Conservation (phyloP, 2,113 vertebrate genomes). For the Ciconia boyciana region DNA sequence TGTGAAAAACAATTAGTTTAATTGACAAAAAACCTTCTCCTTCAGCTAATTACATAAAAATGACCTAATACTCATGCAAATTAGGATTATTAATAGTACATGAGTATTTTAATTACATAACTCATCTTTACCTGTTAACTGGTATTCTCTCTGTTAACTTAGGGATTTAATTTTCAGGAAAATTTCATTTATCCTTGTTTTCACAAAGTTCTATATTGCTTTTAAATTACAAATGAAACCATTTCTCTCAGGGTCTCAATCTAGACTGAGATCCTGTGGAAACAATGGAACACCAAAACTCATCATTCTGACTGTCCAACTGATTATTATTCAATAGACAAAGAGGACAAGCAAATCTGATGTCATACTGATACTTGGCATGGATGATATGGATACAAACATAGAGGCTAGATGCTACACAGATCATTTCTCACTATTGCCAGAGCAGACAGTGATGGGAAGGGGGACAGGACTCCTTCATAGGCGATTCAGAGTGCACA, state of each 20-base stretch:
- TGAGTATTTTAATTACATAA: slow-evolving; percentile 64
- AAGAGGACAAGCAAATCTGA: background rate
- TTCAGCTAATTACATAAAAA: slow-evolving; percentile 72
- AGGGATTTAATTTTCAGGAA: background rate
- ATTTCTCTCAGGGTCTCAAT: background rate
- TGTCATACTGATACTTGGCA: background rate
- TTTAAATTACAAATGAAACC: background rate
- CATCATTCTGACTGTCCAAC: background rate
- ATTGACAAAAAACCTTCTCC: slow-evolving; percentile 66
- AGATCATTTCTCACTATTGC: background rate
- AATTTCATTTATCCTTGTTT: background rate
- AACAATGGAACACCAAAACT: background rate
- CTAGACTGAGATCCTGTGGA: background rate
- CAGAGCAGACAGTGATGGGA: background rate
- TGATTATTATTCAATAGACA: background rate
- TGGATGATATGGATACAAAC: fast-evolving
- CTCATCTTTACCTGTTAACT: slow-evolving; percentile 59
- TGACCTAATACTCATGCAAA: slow-evolving; percentile 71
- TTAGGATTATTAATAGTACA: slow-evolving; percentile 70
- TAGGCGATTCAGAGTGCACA: background rate
- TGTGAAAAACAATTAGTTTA: slow-evolving; percentile 76
- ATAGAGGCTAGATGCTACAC: background rate
- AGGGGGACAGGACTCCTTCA: background rate
- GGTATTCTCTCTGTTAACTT: background rate
- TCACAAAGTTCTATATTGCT: background rate